These are phyloP conservation scores for Drosophila melanogaster DNA, from an alignment of 1,140 invertebrate genomes.

Conservation along the genomic window Release_6_plus_ISO1_MT NC_004354.4:5960001-5960500, in stretches of 20 bases:
- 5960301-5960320: conserved; percentile 55
- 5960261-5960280: conserved; percentile 65
- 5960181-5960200: conserved; percentile 28
- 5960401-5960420: conserved; percentile 28
- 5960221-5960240: conserved; percentile 64
- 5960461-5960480: conserved; percentile 11
- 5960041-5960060: conserved; percentile 4
- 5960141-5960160: conserved; percentile 57
- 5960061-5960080: conserved; percentile 12
- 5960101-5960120: conserved; percentile 3
- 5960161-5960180: conserved; percentile 12
- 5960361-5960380: conserved; percentile 19
- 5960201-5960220: conserved; percentile 30
- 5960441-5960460: conserved; percentile 48
- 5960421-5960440: conserved; percentile 51
- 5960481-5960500: conserved; percentile 53
- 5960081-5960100: conserved; percentile 28
- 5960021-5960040: conserved; percentile 23
- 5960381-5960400: conserved; percentile 1
- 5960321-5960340: conserved; percentile 54
- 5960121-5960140: conserved; percentile 54
- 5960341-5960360: conserved; percentile 49
- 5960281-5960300: not conserved
- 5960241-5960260: conserved; percentile 51
- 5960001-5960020: conserved; percentile 67